Evolutionary conservation across 2,113 vertebrate species (phyloP).

Genomic region (Gallinago paraguaiae): DNA sequence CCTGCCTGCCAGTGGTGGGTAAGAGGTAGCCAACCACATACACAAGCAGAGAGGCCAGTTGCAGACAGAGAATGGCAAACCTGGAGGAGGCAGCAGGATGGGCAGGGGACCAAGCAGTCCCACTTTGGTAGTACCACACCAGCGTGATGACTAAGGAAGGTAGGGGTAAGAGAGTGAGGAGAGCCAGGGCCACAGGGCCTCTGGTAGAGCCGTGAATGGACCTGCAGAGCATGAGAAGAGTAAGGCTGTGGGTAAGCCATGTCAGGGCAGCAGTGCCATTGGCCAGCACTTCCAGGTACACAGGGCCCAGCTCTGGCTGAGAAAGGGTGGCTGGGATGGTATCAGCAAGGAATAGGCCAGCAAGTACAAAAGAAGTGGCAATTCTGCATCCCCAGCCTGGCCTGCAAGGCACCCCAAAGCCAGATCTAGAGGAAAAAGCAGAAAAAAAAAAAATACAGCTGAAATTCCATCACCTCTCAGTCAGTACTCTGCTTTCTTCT

Average conservation of each 20-base stretch:
- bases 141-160: conserved; percentile 83
- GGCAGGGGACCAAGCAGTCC: conserved; percentile 58
- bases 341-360: conserved; percentile 78
- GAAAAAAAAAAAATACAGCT: not conserved
- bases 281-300: conserved; percentile 83
- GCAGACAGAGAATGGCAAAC: conserved; percentile 77
- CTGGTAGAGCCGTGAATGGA: conserved; percentile 69
- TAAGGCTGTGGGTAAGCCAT: conserved; percentile 84
- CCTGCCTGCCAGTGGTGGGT: conserved; percentile 65
- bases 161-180: conserved; percentile 77
- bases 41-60: conserved; percentile 74
- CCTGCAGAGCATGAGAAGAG: conserved; percentile 75
- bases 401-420: conserved; percentile 3
- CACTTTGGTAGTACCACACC: conserved; percentile 71
- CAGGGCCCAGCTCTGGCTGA: conserved; percentile 70
- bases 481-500: not conserved
- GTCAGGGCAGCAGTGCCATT: conserved; percentile 78
- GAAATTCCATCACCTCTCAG: not conserved
- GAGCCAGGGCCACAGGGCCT: conserved; percentile 78
- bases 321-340: conserved; percentile 72
- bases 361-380: conserved; percentile 71
- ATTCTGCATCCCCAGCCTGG: conserved; percentile 84
- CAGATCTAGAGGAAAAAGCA: conserved; percentile 53
- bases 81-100: conserved; percentile 74
- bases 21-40: conserved; percentile 79